Conservation (phyloP, 1,140 invertebrate genomes). For the Drosophila punjabiensis region DNA sequence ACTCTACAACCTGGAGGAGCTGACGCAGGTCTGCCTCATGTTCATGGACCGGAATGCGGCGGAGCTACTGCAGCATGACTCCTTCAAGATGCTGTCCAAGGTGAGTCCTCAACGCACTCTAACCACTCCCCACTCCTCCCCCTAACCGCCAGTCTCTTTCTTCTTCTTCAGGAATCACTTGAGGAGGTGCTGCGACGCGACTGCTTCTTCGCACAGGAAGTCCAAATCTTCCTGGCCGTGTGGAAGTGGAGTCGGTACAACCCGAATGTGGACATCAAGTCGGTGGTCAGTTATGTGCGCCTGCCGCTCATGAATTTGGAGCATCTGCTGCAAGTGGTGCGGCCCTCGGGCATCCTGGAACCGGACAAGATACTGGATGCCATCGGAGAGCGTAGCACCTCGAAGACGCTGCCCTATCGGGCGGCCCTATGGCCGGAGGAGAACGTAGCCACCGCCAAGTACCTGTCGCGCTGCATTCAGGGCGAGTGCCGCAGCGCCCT, state of each 20-base stretch:
- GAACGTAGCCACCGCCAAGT: slow-evolving; percentile 93
- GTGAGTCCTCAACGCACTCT: slow-evolving; percentile 85
- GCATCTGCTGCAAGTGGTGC: slow-evolving; percentile 94
- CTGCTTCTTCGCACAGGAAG: slow-evolving; percentile 98
- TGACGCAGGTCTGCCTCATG: slow-evolving; percentile 89
- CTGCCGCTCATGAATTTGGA: slow-evolving; percentile 94
- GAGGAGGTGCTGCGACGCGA: slow-evolving; percentile 95
- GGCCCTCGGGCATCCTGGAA: slow-evolving; percentile 93
- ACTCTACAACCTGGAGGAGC: slow-evolving; percentile 87
- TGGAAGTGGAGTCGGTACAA: slow-evolving; percentile 93
- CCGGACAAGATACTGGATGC: slow-evolving; percentile 97
- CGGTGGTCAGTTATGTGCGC: slow-evolving; percentile 89
- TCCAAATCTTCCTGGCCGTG: slow-evolving; percentile 97
- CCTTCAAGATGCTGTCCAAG: slow-evolving; percentile 93
- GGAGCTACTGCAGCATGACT: slow-evolving; percentile 93
- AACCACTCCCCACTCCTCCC: accelerated
- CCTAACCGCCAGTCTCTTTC: background rate
- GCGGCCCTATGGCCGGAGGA: slow-evolving; percentile 93
- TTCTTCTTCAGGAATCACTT: slow-evolving; percentile 88
- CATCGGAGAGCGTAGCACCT: slow-evolving; percentile 93
- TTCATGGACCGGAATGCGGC: slow-evolving; percentile 96
- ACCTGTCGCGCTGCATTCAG: slow-evolving; percentile 92
- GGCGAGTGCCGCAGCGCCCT: slow-evolving; percentile 95
- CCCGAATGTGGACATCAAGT: slow-evolving; percentile 88
- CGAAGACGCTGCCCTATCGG: slow-evolving; percentile 92